Evolutionary conservation across 2,113 vertebrate species (phyloP).

Genomic region (Plecturocebus donacophilus): DNA sequence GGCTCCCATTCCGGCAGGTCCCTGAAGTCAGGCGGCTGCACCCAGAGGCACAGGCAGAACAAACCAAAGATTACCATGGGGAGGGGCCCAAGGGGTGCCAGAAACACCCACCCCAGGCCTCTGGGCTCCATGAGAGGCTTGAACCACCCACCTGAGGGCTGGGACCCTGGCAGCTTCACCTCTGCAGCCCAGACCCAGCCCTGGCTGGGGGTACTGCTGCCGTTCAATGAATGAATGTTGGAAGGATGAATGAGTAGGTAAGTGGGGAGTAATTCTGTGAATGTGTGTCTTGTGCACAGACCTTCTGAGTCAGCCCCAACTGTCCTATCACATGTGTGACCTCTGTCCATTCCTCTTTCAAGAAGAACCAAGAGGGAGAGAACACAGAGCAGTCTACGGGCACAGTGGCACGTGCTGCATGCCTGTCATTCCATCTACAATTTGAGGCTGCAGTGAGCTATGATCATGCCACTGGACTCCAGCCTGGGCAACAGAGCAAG

Average conservation of each 20-base stretch:
- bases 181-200: neutral
- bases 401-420: too few species aligned
- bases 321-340: neutral
- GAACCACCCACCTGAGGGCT: neutral
- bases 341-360: neutral
- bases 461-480: too few species aligned
- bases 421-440: too few species aligned
- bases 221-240: neutral
- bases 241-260: neutral
- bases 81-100: constrained; percentile 81
- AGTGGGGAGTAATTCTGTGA: neutral
- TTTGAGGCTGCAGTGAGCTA: too few species aligned
- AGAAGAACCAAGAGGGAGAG: neutral
- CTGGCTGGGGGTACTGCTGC: neutral
- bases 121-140: neutral
- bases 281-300: neutral
- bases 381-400: neutral
- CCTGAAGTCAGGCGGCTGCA: constrained; percentile 97
- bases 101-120: constrained; percentile 67
- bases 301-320: neutral
- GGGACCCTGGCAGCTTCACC: neutral
- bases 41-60: constrained; percentile 95
- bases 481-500: too few species aligned
- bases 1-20: constrained; percentile 86
- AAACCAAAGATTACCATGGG: constrained; percentile 83